A percentile compares a stretch with the other conserved stretches of the same genome.
Evolutionary conservation across 2,113 vertebrate genomes (phyloP).

Genomic region (Hypanus sabinus): DNA sequence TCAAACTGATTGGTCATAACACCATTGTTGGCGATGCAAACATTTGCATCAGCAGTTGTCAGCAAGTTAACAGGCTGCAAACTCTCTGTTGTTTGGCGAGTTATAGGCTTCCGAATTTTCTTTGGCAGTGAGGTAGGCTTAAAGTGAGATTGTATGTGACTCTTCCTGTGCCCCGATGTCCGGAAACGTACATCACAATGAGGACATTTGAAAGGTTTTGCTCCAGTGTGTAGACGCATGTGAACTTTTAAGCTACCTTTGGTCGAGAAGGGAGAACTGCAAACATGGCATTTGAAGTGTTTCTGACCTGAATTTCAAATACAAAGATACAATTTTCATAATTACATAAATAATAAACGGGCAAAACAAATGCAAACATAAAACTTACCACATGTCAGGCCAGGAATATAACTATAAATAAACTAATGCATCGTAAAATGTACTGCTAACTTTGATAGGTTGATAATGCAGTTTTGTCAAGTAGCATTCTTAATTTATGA

Average conservation of each 20-base stretch:
- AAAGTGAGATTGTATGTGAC: conserved; percentile 91
- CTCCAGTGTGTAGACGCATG: conserved; percentile 94
- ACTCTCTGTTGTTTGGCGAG: conserved; percentile 54
- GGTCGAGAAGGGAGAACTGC: conserved; percentile 94
- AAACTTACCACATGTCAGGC: not conserved
- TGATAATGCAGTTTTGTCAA: not conserved
- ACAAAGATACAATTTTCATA: conserved; percentile 1
- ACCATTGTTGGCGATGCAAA: conserved; percentile 83
- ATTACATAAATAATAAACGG: not conserved
- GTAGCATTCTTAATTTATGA: not conserved
- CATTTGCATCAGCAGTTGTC: conserved; percentile 67
- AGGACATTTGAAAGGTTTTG: conserved; percentile 96
- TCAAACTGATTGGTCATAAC: conserved; percentile 81
- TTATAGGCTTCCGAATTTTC: conserved; percentile 60
- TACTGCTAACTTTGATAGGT: not conserved
- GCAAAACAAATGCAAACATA: not conserved
- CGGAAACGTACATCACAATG: conserved; percentile 93
- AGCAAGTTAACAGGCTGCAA: conserved; percentile 69
- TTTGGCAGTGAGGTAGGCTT: conserved; percentile 63
- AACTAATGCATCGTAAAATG: not conserved
- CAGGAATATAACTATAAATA: not conserved
- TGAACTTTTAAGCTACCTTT: conserved; percentile 98
- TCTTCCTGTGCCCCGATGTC: conserved; percentile 92
- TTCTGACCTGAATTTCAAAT: conserved; percentile 73
- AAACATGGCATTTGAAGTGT: conserved; percentile 92